phyloP scores from a whole-genome alignment of 2,888 invertebrate genomes.

The Biston stratarius region DNA sequence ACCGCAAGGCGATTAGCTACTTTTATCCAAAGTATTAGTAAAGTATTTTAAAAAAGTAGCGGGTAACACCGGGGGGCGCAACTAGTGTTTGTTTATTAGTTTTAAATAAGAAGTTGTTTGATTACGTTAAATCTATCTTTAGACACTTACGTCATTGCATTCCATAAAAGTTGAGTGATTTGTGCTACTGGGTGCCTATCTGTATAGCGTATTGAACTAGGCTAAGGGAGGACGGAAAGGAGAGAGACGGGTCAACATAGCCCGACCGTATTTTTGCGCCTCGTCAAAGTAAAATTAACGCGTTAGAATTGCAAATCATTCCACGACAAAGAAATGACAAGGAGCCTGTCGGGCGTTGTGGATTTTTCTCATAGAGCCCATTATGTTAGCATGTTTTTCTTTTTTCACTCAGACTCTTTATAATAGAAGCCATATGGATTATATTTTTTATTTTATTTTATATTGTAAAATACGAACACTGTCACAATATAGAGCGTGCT shows the following conservation, averaged over 20 bases:
- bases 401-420: conserved; percentile 55
- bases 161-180: background rate
- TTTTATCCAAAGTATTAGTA: no score
- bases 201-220: conserved; percentile 19
- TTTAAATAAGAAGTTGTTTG: background rate
- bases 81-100: background rate
- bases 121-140: background rate
- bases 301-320: conserved; percentile 84
- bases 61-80: no score
- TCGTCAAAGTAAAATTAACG: conserved; percentile 85
- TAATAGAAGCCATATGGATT: conserved; percentile 65
- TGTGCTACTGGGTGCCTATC: conserved; percentile 7
- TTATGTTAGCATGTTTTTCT: conserved; percentile 68
- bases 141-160: background rate
- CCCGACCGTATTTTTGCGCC: conserved; percentile 78
- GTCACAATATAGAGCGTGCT: conserved; percentile 57
- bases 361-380: conserved; percentile 80
- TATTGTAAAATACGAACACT: conserved; percentile 54
- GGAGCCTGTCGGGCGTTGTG: conserved; percentile 70
- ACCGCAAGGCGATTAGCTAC: no score
- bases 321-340: conserved; percentile 80
- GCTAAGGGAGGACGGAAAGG: conserved; percentile 40
- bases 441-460: conserved; percentile 64
- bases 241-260: conserved; percentile 63
- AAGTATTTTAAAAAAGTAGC: no score